Evolutionary conservation across 2,888 invertebrate species (phyloP), one percentile per base, ranked within the genome.

Genomic region (Lasioglossum morio): DNA sequence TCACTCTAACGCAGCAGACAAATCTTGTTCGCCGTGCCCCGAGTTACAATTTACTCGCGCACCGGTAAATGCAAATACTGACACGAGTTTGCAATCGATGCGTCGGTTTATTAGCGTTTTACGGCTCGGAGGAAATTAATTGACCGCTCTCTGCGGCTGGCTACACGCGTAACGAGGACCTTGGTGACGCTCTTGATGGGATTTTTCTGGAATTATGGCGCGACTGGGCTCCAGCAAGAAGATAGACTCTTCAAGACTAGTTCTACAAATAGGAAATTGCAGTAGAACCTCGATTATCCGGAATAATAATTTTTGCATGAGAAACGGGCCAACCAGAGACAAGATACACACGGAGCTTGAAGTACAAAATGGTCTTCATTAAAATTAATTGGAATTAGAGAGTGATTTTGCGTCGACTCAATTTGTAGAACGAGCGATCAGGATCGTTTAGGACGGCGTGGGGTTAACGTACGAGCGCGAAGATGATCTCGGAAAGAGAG

Each of bases 391-490:
- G 57, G 57, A 4, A 12, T n/a, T 12, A 12, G 57, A n/a, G n/a
- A 57, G 5, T 1, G 63, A 30, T 63, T 43, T 16, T 7, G 16
- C 30, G 30, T 63, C 16, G 63, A 30, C 19, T 63, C 63, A 34
- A 34, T 19, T 19, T 30, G 30, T 63, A 63, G 63, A 34, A 34
- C 34, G 16, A 8, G 3, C 30, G 63, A 63, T 63, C 63, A 34
- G 30, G 19, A 34, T 34, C 63, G 30, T 63, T 30, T 63, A 63
- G 63, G 63, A 34, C 34, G 30, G 63, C 30, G 8, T 8, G 63
- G 30, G 63, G 63, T 63, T 30, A 63, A 63, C 63, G 63, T 34
- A 30, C 63, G 63, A n/a, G 57, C 19, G 37, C 34, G 69, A 69
- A 37, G 69, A 69, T 69, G 34, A 34, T 37, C 37, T 69, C 37